Percentiles rank a stretch among this genome's conserved stretches.
phyloP scores from a whole-genome alignment of 2,888 invertebrate genomes.

The Melitaea athalia region DNA sequence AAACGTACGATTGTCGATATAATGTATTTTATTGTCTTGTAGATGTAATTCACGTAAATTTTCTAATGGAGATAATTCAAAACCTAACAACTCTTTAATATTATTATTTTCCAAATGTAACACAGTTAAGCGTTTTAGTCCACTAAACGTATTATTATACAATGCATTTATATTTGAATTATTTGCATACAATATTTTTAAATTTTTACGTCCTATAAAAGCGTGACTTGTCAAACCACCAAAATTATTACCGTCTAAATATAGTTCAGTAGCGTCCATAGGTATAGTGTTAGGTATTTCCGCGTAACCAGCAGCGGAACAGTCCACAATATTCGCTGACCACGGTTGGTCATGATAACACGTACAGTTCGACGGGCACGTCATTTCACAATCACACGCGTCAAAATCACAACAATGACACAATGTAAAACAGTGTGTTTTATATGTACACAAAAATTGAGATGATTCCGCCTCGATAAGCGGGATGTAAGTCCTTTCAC shows the following conservation, averaged over 20 bases:
- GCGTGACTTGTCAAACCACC: slow-evolving; percentile 93
- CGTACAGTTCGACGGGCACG: slow-evolving; percentile 95
- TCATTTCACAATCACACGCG: slow-evolving; percentile 98
- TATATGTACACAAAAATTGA: slow-evolving; percentile 95
- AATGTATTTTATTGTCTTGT: slow-evolving; percentile 91
- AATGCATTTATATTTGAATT: slow-evolving; percentile 92
- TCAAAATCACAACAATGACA: slow-evolving; percentile 98
- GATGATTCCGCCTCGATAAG: slow-evolving; percentile 92
- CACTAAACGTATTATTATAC: slow-evolving; percentile 95
- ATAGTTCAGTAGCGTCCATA: slow-evolving; percentile 97
- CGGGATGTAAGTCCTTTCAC: slow-evolving; percentile 92
- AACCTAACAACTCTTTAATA: slow-evolving; percentile 89
- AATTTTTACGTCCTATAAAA: slow-evolving; percentile 95
- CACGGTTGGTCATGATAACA: slow-evolving; percentile 97
- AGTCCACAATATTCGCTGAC: slow-evolving; percentile 96
- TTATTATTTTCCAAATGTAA: slow-evolving; percentile 94
- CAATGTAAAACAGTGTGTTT: slow-evolving; percentile 95
- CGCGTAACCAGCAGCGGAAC: slow-evolving; percentile 90
- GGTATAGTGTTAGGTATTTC: slow-evolving; percentile 94
- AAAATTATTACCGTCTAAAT: slow-evolving; percentile 95
- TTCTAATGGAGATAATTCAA: slow-evolving; percentile 91
- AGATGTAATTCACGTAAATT: slow-evolving; percentile 92
- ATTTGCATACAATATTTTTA: slow-evolving; percentile 93
- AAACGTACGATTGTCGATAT: slow-evolving; percentile 93
- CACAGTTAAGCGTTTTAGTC: slow-evolving; percentile 88